Evolutionary conservation across 2,888 invertebrate species (phyloP).

Genomic region (Ophion slaviceki): DNA sequence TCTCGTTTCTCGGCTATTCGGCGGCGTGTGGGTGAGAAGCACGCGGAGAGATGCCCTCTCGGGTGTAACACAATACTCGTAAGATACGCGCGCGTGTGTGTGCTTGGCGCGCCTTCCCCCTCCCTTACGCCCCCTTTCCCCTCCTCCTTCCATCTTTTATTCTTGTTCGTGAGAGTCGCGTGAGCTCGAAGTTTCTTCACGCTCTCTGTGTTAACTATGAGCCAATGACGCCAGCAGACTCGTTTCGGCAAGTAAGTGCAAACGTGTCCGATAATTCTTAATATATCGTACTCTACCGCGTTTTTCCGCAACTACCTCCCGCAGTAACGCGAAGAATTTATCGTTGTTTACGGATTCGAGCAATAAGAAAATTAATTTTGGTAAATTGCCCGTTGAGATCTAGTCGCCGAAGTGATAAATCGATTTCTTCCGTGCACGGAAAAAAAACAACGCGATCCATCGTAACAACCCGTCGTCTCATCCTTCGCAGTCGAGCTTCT

Average conservation of each 20-base stretch:
- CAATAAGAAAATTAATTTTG: background rate
- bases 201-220: constrained; percentile 28
- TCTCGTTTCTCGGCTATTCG: constrained; percentile 1
- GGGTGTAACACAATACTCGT: background rate
- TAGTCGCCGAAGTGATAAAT: background rate
- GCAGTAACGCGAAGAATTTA: background rate
- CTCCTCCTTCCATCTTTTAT: constrained; percentile 46
- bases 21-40: constrained; percentile 11
- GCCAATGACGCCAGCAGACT: constrained; percentile 46
- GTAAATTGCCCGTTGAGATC: background rate
- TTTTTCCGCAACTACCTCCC: background rate
- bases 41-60: constrained; percentile 17
- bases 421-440: background rate
- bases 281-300: background rate
- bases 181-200: constrained; percentile 55
- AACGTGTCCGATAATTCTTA: constrained; percentile 40
- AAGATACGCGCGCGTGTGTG: constrained; percentile 49
- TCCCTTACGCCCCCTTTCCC: background rate
- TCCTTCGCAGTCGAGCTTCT: background rate
- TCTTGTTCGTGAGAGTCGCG: constrained; percentile 50
- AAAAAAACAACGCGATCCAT: constrained; percentile 9
- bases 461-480: background rate
- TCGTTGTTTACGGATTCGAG: background rate
- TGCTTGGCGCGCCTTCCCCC: constrained; percentile 48
- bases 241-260: constrained; percentile 54